Evolutionary conservation across 2,888 invertebrate species (phyloP).

Genomic region (Brachypterus glaber): DNA sequence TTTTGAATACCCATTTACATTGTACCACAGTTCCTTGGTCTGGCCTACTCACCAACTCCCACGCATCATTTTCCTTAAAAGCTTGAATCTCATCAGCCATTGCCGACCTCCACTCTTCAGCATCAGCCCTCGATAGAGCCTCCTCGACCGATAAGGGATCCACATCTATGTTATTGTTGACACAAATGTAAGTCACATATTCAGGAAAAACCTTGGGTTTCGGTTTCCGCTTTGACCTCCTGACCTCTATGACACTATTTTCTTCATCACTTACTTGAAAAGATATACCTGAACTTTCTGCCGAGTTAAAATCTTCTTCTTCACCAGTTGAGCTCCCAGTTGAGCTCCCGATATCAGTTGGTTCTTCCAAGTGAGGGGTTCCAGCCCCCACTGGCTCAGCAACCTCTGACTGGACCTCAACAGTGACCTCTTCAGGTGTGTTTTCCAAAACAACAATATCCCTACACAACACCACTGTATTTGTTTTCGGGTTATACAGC

Average conservation of each 20-base stretch:
- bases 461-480: too few relatives aligned
- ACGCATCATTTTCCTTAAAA: constrained; percentile 19
- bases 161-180: constrained; percentile 3
- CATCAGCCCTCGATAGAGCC: constrained; percentile 16
- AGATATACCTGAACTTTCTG: too few relatives aligned
- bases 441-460: too few relatives aligned
- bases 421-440: constrained; percentile 6
- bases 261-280: constrained; percentile 1
- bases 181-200: constrained; percentile 16
- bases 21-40: too few relatives aligned
- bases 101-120: constrained; percentile 16
- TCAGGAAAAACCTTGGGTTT: constrained; percentile 16
- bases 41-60: too few relatives aligned
- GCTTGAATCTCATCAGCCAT: constrained; percentile 17
- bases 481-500: not conserved
- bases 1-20: too few relatives aligned
- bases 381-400: constrained; percentile 14
- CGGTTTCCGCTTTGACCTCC: constrained; percentile 13
- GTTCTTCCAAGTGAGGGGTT: too few relatives aligned
- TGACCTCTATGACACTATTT: constrained; percentile 8
- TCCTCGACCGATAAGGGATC: constrained; percentile 6
- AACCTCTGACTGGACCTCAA: constrained; percentile 7
- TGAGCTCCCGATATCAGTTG: too few relatives aligned
- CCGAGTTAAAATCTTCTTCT: too few relatives aligned
- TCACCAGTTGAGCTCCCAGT: too few relatives aligned